phyloP scores from a whole-genome alignment of 2,888 invertebrate species.

The Eupithecia subumbrata region DNA sequence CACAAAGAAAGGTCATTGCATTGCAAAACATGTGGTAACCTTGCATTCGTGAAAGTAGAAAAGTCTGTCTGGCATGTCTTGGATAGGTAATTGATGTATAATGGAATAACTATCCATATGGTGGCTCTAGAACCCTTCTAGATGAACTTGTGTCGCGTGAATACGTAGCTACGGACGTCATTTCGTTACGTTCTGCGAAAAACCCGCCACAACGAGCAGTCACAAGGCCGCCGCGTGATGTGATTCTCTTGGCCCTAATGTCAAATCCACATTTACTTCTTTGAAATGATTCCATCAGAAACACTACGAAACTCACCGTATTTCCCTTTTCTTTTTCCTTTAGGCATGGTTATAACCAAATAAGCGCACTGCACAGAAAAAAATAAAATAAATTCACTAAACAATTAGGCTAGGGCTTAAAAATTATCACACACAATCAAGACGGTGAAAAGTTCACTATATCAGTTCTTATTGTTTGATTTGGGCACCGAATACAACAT shows the following conservation, averaged over 20 bases:
- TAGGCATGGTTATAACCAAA: conserved; percentile 86
- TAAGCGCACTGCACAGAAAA: conserved; percentile 64
- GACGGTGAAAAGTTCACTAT: conserved; percentile 90
- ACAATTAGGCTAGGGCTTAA: conserved; percentile 72
- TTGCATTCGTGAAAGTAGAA: conserved; percentile 52
- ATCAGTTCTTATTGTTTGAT: conserved; percentile 88
- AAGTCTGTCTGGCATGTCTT: neutral
- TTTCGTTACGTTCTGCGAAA: conserved; percentile 61
- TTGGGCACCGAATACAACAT: conserved; percentile 88
- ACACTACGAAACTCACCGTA: conserved; percentile 81
- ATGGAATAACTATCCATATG: conserved; percentile 52
- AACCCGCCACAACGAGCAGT: conserved; percentile 58
- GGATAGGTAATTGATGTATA: neutral
- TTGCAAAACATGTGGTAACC: conserved; percentile 43
- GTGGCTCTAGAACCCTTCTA: conserved; percentile 48
- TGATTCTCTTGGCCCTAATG: conserved; percentile 58
- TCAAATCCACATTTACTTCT: conserved; percentile 57
- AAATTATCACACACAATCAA: conserved; percentile 86
- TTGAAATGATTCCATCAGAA: conserved; percentile 37
- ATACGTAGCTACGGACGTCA: conserved; percentile 65
- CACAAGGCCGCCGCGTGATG: conserved; percentile 83
- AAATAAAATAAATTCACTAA: conserved; percentile 84
- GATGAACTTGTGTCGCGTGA: conserved; percentile 13
- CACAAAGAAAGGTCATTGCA: conserved; percentile 46
- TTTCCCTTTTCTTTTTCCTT: conserved; percentile 90